Evolutionary conservation across 1,140 invertebrate species (phyloP).

Genomic region (Parasteatoda tepidariorum): DNA sequence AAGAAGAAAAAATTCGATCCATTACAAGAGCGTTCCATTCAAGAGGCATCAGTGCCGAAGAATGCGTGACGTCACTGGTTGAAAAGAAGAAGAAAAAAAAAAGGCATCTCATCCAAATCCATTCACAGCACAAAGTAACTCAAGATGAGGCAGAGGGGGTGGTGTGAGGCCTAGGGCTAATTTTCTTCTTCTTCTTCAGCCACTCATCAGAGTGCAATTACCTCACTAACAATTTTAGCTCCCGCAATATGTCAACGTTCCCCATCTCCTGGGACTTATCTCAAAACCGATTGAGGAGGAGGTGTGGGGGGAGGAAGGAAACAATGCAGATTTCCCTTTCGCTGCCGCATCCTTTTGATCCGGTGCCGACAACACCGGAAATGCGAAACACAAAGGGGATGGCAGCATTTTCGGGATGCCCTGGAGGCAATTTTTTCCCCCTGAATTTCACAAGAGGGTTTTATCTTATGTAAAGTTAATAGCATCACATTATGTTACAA

Average conservation of each 20-base stretch:
- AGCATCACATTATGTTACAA: too few species aligned
- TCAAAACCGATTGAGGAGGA: neutral
- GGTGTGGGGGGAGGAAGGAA: neutral
- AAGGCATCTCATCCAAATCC: neutral
- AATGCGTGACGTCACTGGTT: slow-evolving; percentile 34
- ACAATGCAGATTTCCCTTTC: neutral
- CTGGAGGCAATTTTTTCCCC: too few species aligned
- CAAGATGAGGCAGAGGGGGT: neutral
- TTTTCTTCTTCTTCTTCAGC: too few species aligned
- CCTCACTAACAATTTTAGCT: neutral
- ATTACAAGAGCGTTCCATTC: slow-evolving; percentile 31
- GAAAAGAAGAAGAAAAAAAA: neutral
- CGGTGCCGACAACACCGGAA: slow-evolving; percentile 24
- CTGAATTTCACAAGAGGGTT: too few species aligned
- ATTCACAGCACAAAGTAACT: neutral
- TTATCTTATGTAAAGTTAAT: too few species aligned
- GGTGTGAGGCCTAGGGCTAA: too few species aligned
- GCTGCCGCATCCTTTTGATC: slow-evolving; percentile 30
- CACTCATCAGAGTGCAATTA: slow-evolving; percentile 23
- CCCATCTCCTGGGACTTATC: neutral
- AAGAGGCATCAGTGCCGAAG: neutral
- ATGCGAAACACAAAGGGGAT: slow-evolving; percentile 23
- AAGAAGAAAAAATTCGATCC: too few species aligned
- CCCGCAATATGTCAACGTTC: slow-evolving; percentile 42
- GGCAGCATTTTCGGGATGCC: neutral